Conservation (phyloP, 2,888 invertebrate species). For the Phorcus lineatus region DNA sequence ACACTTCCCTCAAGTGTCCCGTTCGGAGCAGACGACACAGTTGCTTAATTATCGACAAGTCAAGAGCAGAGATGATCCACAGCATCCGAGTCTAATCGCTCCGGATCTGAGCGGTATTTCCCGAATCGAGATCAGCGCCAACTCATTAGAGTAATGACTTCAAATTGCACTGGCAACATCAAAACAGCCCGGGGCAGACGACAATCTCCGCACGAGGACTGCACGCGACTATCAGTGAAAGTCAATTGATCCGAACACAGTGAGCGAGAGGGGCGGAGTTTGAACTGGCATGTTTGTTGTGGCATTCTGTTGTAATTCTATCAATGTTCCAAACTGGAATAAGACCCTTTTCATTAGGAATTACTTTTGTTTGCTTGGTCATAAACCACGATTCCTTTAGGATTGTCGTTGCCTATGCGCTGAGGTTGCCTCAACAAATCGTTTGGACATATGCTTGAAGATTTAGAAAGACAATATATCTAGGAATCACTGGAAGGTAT, state of each 20-base stretch:
- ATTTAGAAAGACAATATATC: neutral
- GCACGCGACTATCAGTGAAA: neutral
- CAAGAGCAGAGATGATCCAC: neutral
- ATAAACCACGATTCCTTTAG: neutral
- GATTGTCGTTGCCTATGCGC: neutral
- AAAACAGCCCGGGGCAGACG: neutral
- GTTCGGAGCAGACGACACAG: neutral
- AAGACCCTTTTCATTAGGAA: neutral
- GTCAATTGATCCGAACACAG: conserved; percentile 3
- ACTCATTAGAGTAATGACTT: conserved; percentile 10
- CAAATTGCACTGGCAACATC: conserved; percentile 7
- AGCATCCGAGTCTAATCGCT: neutral
- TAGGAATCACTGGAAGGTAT: too few relatives aligned
- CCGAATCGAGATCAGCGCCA: neutral
- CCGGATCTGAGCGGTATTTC: neutral
- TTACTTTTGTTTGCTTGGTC: neutral
- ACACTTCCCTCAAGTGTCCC: neutral
- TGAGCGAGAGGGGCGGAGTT: neutral
- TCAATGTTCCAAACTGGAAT: neutral
- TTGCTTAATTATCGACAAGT: neutral
- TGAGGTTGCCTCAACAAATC: neutral
- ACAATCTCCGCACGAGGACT: neutral
- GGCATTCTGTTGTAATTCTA: neutral
- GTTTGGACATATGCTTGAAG: neutral
- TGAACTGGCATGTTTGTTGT: neutral